These are phyloP conservation scores for Crax fasciolata DNA, from an alignment of 2,797 vertebrate species.

Conservation along the genomic window DNA sequence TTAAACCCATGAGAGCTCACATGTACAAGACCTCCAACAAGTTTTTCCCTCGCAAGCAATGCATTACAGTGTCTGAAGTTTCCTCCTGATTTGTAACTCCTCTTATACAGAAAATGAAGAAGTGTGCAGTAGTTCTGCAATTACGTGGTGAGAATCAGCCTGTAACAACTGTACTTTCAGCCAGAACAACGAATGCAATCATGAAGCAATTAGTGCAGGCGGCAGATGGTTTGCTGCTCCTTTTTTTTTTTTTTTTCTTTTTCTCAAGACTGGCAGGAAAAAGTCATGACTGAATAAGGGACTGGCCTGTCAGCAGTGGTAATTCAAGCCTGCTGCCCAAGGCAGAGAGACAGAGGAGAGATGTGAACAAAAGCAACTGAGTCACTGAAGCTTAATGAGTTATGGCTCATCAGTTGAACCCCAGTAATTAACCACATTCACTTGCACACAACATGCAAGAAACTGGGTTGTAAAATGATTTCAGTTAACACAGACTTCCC, in stretches of 20 bases:
- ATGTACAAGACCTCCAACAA: neutral
- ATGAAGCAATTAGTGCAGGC: conserved; percentile 65
- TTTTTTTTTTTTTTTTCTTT: neutral
- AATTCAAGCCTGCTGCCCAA: conserved; percentile 46
- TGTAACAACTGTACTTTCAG: conserved; percentile 7
- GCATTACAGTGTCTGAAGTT: neutral
- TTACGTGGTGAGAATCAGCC: conserved; percentile 1
- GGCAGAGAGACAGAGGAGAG: neutral
- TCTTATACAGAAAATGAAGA: conserved; percentile 13
- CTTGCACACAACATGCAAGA: neutral
- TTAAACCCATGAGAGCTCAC: neutral
- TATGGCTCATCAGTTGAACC: neutral
- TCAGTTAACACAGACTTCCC: conserved; percentile 19
- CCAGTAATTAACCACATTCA: conserved; percentile 46
- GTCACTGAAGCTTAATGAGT: conserved; percentile 24
- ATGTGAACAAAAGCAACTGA: neutral
- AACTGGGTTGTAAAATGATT: conserved; percentile 21
- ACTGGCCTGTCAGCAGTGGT: conserved; percentile 36
- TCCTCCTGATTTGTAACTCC: conserved; percentile 17
- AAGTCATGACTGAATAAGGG: conserved; percentile 30
- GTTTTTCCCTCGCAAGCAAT: neutral
- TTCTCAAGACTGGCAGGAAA: conserved; percentile 45
- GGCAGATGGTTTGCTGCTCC: conserved; percentile 46
- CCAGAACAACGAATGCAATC: conserved; percentile 65
- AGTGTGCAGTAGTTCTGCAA: neutral